Evolutionary conservation across 2,797 vertebrate species (phyloP).

Genomic region (Potorous gilbertii): DNA sequence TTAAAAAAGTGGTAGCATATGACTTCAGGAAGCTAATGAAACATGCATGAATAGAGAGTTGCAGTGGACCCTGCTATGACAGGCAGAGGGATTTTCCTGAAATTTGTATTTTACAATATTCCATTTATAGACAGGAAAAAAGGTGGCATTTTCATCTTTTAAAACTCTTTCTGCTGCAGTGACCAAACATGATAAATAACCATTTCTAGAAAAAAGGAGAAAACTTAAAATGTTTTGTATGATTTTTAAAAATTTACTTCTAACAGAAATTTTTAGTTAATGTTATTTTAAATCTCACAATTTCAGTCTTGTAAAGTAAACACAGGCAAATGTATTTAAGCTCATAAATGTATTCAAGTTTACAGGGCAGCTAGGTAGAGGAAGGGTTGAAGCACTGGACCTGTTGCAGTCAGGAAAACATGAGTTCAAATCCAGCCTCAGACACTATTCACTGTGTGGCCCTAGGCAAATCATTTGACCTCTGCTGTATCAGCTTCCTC

Average conservation of each 20-base stretch:
- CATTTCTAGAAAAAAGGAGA: neutral
- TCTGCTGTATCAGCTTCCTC: neutral
- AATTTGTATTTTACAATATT: slow-evolving; percentile 17
- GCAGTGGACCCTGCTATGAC: neutral
- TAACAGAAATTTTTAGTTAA: neutral
- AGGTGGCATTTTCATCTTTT: neutral
- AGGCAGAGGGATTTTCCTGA: slow-evolving; percentile 21
- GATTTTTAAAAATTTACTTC: neutral
- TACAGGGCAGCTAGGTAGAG: neutral
- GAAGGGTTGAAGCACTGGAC: neutral
- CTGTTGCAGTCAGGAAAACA: neutral
- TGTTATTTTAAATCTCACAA: neutral
- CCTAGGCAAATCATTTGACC: neutral
- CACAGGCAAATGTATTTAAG: neutral
- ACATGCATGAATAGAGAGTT: slow-evolving; percentile 32
- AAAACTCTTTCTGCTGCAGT: neutral
- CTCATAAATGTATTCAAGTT: neutral
- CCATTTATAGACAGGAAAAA: neutral
- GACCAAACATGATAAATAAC: slow-evolving; percentile 17
- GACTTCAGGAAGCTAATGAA: slow-evolving; percentile 40
- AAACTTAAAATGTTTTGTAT: neutral
- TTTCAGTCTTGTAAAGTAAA: neutral
- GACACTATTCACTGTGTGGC: neutral
- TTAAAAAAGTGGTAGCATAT: neutral
- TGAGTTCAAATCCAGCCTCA: neutral